Conservation (phyloP, 1,140 invertebrate genomes). For the Temnothorax curvispinosus region DNA sequence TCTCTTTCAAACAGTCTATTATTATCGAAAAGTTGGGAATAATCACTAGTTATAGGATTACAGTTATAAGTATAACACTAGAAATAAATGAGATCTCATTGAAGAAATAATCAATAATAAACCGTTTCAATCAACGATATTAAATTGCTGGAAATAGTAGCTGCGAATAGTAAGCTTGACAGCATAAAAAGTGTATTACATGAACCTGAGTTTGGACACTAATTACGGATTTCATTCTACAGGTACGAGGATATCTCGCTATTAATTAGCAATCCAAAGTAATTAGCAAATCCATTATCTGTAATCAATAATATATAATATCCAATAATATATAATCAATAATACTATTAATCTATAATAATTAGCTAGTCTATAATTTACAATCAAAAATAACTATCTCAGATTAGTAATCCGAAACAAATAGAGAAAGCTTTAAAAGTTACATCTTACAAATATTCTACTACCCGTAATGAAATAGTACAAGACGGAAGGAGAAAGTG, state of each 20-base stretch:
- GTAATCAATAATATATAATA: conserved; percentile 31
- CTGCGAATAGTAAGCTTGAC: neutral
- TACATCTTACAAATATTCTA: neutral
- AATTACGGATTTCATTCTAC: neutral
- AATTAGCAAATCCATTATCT: conserved; percentile 16
- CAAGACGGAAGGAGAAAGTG: neutral
- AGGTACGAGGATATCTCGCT: neutral
- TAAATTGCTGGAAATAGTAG: neutral
- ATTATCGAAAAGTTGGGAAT: neutral
- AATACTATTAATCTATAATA: conserved; percentile 13
- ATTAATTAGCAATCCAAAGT: conserved; percentile 20
- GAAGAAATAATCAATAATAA: neutral
- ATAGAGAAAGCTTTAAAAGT: neutral
- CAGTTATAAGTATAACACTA: neutral
- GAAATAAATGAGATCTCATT: neutral
- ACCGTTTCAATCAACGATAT: neutral
- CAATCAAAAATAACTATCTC: neutral
- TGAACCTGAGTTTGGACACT: neutral
- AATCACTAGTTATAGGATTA: neutral
- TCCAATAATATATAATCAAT: conserved; percentile 16
- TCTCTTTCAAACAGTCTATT: neutral
- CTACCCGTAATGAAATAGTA: neutral
- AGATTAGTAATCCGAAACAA: neutral
- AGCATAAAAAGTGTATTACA: neutral
- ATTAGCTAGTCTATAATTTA: conserved; percentile 1